Evolutionary conservation across 1,140 invertebrate genomes (phyloP), one percentile per base, ranked within the genome.

Genomic region (Zaprionus inermis): DNA sequence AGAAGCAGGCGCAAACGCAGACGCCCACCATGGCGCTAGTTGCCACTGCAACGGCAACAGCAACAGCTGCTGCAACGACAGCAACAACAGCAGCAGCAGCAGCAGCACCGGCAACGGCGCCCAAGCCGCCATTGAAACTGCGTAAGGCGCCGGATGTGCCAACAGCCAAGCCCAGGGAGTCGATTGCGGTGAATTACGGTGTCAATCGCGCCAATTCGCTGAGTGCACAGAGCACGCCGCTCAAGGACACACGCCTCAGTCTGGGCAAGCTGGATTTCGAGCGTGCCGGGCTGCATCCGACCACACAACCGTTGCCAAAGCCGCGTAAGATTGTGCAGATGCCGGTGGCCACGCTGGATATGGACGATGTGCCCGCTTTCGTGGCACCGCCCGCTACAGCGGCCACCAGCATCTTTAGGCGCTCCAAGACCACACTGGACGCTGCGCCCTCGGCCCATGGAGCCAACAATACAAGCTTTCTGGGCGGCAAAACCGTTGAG

Each of bases 71-170:
- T 22, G 38, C 41, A 11, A 12, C 56, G n/a, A 32, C 41, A 11
- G 16, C 56, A 20, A 32, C 38, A 56, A 12, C 59, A n/a, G 3
- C 32, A 14, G 34, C 60, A 20, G 12, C 28, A 18, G 14, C 73
- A 63, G 30, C 16, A 41, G 71, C 68, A 14, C 76, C 77, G 20
- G 36, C 64, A 16, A 67, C 65, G 59, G 80, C 82, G 59, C 70
- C 71, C 12, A 91, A 91, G 65, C 90, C 90, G 9, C 81, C 83
- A 14, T 36, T 90, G 12, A 91, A 91, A 58, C 76, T 91, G 1
- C 86, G 90, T 32, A 91, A 91, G 30, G 90, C 90, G 38, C 90
- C 90, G 34, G 90, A 91, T 85, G 88, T 91, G 38, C 90, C 90
- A 6, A 91, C 83, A 52, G 82, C 80, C 36, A 91, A 91, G 54